Conservation (phyloP, 2,888 invertebrate genomes). For the Eustalomyia histrio region DNA sequence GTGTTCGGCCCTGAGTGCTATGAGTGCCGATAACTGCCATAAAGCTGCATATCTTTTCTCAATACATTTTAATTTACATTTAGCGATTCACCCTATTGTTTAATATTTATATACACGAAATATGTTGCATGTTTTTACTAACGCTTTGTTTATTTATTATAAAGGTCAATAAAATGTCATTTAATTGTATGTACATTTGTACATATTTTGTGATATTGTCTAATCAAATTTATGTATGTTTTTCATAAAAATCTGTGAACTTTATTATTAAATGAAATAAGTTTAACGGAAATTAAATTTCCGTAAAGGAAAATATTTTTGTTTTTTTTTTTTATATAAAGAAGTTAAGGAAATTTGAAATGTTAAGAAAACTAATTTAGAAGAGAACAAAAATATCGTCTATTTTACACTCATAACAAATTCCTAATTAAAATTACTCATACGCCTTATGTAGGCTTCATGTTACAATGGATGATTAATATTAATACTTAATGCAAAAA, state of each 20-base stretch:
- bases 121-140: background rate
- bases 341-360: too few species aligned
- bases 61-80: too few species aligned
- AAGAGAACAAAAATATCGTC: too few species aligned
- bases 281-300: conserved; percentile 20
- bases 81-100: background rate
- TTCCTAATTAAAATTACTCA: too few species aligned
- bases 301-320: background rate
- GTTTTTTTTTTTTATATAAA: background rate
- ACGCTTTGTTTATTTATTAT: conserved; percentile 30
- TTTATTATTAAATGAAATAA: background rate
- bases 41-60: too few species aligned
- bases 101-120: background rate
- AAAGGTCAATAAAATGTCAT: conserved; percentile 53
- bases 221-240: conserved; percentile 38
- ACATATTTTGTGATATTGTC: conserved; percentile 29
- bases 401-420: too few species aligned
- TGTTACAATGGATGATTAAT: too few species aligned
- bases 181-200: conserved; percentile 32
- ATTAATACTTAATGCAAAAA: too few species aligned
- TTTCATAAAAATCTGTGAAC: background rate
- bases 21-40: too few species aligned
- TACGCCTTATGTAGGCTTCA: too few species aligned
- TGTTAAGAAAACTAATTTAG: too few species aligned
- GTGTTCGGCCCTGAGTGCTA: too few species aligned